Evolutionary conservation across 2,113 vertebrate genomes (phyloP).

Genomic region (Oryzias javanicus): DNA sequence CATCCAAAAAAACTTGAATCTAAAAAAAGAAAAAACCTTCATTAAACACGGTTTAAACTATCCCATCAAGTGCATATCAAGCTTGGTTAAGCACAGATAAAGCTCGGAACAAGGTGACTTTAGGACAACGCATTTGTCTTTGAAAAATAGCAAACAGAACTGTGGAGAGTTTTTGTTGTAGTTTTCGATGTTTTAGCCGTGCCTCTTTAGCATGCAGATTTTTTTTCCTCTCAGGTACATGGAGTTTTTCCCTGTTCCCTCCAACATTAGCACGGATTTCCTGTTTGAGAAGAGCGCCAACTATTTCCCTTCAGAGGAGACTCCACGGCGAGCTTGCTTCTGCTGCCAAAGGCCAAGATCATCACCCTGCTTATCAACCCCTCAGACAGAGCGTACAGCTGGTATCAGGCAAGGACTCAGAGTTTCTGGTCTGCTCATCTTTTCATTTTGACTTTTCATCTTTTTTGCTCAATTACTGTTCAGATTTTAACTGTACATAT

Average conservation of each 20-base stretch:
- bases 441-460: background rate
- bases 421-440: background rate
- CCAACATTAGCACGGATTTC: slow-evolving; percentile 91
- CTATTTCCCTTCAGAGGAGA: slow-evolving; percentile 96
- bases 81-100: slow-evolving; percentile 15
- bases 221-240: slow-evolving; percentile 86
- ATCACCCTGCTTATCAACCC: slow-evolving; percentile 96
- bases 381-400: slow-evolving; percentile 93
- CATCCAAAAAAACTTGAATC: slow-evolving; percentile 35
- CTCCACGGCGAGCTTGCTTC: slow-evolving; percentile 84
- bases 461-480: background rate
- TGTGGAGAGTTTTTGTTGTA: slow-evolving; percentile 4
- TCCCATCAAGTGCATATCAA: slow-evolving; percentile 25
- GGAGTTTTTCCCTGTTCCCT: slow-evolving; percentile 94
- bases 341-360: slow-evolving; percentile 94
- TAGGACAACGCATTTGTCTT: slow-evolving; percentile 40
- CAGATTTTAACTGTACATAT: slow-evolving; percentile 20
- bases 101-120: slow-evolving; percentile 28
- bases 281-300: slow-evolving; percentile 98
- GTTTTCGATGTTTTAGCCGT: background rate
- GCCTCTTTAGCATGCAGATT: slow-evolving; percentile 5
- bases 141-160: slow-evolving; percentile 9
- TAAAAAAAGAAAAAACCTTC: slow-evolving; percentile 27
- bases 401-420: slow-evolving; percentile 87
- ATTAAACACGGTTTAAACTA: slow-evolving; percentile 31